phyloP scores from a whole-genome alignment of 2,888 invertebrate species.

The Liopterus haemorrhoidalis region DNA sequence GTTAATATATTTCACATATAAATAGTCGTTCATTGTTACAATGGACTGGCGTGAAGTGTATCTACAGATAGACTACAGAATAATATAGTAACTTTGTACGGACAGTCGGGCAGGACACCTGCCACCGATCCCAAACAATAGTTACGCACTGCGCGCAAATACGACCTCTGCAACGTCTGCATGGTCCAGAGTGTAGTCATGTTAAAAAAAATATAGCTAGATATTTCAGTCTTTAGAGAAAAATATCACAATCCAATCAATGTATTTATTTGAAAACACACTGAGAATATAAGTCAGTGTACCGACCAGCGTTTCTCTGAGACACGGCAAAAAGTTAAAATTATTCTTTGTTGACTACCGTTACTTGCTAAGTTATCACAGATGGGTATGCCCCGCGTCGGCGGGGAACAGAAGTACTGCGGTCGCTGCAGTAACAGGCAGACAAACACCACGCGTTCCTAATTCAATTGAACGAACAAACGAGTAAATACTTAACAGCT shows the following conservation, averaged over 20 bases:
- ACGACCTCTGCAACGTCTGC: no score
- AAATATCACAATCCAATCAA: conserved; percentile 49
- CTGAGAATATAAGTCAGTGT: conserved; percentile 10
- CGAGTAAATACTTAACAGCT: conserved; percentile 24
- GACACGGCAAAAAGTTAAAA: conserved; percentile 43
- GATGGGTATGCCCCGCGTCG: conserved; percentile 35
- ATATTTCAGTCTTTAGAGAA: conserved; percentile 51
- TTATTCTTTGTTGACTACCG: conserved; percentile 47
- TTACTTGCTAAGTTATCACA: conserved; percentile 47
- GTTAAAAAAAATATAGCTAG: conserved; percentile 44
- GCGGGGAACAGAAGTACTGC: conserved; percentile 19
- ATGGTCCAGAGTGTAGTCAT: conserved; percentile 22
- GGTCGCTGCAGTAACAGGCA: conserved; percentile 32
- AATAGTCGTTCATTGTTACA: conserved; percentile 35
- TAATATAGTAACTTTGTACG: conserved; percentile 21
- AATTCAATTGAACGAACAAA: conserved; percentile 23
- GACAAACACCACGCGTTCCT: conserved; percentile 40
- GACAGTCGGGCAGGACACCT: conserved; percentile 16
- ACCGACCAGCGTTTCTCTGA: conserved; percentile 41
- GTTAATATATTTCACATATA: conserved; percentile 23
- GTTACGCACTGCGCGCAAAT: no score
- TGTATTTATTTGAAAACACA: conserved; percentile 29
- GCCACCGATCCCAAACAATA: no score
- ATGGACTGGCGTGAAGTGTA: conserved; percentile 26
- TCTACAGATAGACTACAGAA: conserved; percentile 16